Conservation (phyloP, 2,113 vertebrate genomes). For the Hemiscyllium ocellatum region DNA sequence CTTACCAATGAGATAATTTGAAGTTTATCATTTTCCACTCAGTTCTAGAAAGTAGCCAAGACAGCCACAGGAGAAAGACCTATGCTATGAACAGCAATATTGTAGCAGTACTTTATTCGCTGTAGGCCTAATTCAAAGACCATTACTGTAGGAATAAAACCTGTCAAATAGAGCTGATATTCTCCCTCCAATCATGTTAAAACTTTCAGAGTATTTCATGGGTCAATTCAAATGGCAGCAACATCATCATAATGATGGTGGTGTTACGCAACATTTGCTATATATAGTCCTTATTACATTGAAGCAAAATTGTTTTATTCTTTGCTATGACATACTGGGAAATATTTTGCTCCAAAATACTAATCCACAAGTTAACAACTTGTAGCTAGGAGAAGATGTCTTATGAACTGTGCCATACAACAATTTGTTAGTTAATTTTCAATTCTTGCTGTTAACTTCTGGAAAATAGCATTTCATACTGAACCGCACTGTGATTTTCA, state of each 20-base stretch:
- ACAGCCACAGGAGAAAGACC: neutral
- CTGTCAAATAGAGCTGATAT: neutral
- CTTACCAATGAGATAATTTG: constrained; percentile 2
- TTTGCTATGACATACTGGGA: neutral
- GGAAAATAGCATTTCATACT: neutral
- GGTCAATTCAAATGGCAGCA: neutral
- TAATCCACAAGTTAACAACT: neutral
- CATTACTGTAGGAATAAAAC: neutral
- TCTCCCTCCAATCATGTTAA: neutral
- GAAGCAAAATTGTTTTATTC: neutral
- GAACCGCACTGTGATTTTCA: neutral
- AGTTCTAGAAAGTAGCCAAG: neutral
- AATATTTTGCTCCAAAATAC: neutral
- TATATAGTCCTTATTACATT: neutral
- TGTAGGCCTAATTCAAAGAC: neutral
- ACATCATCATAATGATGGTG: neutral
- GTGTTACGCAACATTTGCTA: neutral
- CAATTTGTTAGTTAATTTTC: too few species aligned
- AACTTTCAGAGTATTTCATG: neutral
- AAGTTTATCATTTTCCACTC: neutral
- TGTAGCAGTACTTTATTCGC: neutral
- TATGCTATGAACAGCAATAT: neutral
- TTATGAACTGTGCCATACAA: neutral
- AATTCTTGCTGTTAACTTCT: neutral
- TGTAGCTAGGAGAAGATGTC: neutral